Base-by-base conservation (phyloP, 2,797 vertebrate species). In the Cyprinella venusta region DNA sequence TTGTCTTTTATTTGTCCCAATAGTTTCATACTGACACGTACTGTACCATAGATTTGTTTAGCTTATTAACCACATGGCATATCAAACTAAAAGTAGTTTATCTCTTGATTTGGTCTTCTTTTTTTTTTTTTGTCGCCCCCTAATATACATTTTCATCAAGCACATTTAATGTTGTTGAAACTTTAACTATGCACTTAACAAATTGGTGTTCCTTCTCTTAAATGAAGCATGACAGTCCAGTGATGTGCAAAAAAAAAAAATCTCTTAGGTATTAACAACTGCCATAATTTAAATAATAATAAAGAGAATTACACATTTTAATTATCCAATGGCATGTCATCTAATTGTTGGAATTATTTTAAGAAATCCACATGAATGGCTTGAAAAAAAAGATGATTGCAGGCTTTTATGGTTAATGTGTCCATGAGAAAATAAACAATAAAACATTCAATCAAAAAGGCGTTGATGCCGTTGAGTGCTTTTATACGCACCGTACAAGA, bases 341-440 rank as follows among this genome's bases (percentile, higher is more conserved):
- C 36, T 70, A 61, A 84, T 80, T 79, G 52, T 75, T 45, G 33
- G 80, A 76, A 69, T 80, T 1, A 77, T 19, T 61, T 63, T 33
- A 26, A 85, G 21, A 42, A 45, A 64, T 74, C 42, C 30, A 83
- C 61, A 48, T 33, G 30, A 78, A 61, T 56, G 50, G 81, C 64
- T 75, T 61, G 8, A 52, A 48, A 26, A 45, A 76, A 81, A 86
- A 19, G 30, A 42, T 80, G 50, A 81, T 78, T 84, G 40, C 72
- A 70, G 74, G 76, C 40, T 75, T 67, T 74, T 45, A 13, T 59
- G 36, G 36, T 71, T 64, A 26, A 54, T 50, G 36, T 71, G 52
- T 67, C 59, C 5, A 19, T 64, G 30, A 76, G 24, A 61, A 50
- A 59, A 72, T 21, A 76, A 30, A 50, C 42, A 71, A 61, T 63